Evolutionary conservation across 2,888 invertebrate species (phyloP).

Genomic region (Andrena bucephala): DNA sequence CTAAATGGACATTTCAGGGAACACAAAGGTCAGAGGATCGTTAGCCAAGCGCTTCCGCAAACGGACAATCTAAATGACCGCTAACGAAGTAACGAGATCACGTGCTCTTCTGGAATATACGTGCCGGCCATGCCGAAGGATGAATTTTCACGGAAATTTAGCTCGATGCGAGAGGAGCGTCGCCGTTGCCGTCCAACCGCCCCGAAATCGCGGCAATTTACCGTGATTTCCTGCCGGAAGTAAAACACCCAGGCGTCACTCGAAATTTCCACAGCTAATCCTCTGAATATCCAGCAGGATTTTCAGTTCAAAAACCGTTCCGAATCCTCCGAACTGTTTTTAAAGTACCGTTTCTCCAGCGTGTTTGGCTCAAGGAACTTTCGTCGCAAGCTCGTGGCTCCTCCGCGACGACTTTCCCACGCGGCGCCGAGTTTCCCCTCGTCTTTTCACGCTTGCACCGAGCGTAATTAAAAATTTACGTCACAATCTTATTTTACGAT

Average conservation of each 20-base stretch:
- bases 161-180: not conserved
- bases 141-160: slow-evolving; percentile 45
- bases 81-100: slow-evolving; percentile 62
- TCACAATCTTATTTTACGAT: not conserved
- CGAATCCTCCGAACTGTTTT: no score
- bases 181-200: not conserved
- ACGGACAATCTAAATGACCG: slow-evolving; percentile 47
- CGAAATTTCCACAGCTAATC: no score
- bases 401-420: no score
- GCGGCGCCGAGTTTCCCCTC: no score
- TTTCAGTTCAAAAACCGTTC: not conserved
- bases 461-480: not conserved
- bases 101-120: slow-evolving; percentile 19
- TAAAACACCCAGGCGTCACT: not conserved
- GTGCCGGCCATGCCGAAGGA: slow-evolving; percentile 1
- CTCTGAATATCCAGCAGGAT: no score
- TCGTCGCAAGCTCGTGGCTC: no score
- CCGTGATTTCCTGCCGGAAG: not conserved
- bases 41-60: slow-evolving; percentile 43
- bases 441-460: not conserved
- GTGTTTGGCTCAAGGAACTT: no score
- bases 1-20: not conserved
- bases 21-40: slow-evolving; percentile 45
- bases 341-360: no score
- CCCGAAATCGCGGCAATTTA: slow-evolving; percentile 30